phyloP scores from a whole-genome alignment of 2,888 invertebrate genomes.

The Leucoptera coffeella region DNA sequence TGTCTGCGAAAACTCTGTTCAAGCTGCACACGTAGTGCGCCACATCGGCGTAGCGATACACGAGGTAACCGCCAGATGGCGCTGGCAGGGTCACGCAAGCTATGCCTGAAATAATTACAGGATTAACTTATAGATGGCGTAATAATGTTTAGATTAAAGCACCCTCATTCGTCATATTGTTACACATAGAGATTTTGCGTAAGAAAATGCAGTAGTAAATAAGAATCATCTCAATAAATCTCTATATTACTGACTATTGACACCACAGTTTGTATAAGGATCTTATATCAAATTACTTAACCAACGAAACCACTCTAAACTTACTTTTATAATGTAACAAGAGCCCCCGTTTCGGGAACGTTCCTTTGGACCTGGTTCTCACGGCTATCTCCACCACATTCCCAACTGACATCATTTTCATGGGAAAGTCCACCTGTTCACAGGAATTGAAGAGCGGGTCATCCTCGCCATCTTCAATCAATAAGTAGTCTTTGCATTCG shows the following conservation, averaged over 20 bases:
- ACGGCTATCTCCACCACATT: constrained; percentile 39
- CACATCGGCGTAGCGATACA: constrained; percentile 58
- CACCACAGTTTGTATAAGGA: no score
- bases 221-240: no score
- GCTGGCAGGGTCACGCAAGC: constrained; percentile 60
- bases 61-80: constrained; percentile 63
- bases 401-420: constrained; percentile 36
- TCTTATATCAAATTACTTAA: no score
- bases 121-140: no score
- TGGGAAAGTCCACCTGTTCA: constrained; percentile 45
- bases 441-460: constrained; percentile 45
- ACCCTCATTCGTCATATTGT: no score
- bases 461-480: constrained; percentile 40
- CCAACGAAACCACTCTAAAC: constrained; percentile 10
- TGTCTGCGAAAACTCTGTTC: constrained; percentile 63
- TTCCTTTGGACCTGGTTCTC: constrained; percentile 37
- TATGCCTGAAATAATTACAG: no score
- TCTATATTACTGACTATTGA: no score
- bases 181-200: no score
- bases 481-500: constrained; percentile 45
- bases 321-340: constrained; percentile 60
- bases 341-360: constrained; percentile 58
- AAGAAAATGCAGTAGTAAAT: no score
- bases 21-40: constrained; percentile 66
- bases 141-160: no score